These are phyloP conservation scores for Callyntrura sp. DNA, from an alignment of 2,888 invertebrate species.

Conservation along the genomic window DNA sequence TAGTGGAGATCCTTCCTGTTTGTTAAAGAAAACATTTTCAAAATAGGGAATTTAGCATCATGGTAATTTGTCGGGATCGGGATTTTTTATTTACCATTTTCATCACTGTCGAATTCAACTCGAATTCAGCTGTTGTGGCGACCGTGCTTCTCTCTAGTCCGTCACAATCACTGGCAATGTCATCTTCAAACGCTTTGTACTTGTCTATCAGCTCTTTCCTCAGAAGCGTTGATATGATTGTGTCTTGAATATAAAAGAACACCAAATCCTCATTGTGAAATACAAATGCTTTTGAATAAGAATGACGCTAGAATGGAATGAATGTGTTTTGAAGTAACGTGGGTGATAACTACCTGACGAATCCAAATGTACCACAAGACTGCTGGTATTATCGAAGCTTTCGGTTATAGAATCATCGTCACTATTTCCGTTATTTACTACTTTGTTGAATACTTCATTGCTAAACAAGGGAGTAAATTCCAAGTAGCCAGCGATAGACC, in stretches of 20 bases:
- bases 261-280: neutral
- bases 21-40: neutral
- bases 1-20: conserved; percentile 47
- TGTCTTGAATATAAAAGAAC: conserved; percentile 53
- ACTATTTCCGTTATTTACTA: conserved; percentile 55
- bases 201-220: conserved; percentile 59
- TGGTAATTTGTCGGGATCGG: too few species aligned
- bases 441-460: conserved; percentile 67
- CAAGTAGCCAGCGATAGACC: conserved; percentile 57
- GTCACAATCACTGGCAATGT: conserved; percentile 64
- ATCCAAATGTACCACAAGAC: conserved; percentile 70
- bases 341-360: conserved; percentile 60
- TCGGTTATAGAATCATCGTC: conserved; percentile 39
- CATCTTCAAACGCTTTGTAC: conserved; percentile 72
- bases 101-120: conserved; percentile 67
- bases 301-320: neutral
- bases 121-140: neutral
- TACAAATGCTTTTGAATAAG: too few species aligned
- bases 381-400: conserved; percentile 49
- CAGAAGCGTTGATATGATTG: conserved; percentile 54
- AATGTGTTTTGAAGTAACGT: too few species aligned
- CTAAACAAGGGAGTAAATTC: conserved; percentile 71
- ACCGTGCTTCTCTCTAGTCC: conserved; percentile 56
- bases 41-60: neutral
- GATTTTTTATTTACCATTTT: conserved; percentile 66